Conservation (phyloP, 1,140 invertebrate species). For the Dolichoris vasculosae region DNA sequence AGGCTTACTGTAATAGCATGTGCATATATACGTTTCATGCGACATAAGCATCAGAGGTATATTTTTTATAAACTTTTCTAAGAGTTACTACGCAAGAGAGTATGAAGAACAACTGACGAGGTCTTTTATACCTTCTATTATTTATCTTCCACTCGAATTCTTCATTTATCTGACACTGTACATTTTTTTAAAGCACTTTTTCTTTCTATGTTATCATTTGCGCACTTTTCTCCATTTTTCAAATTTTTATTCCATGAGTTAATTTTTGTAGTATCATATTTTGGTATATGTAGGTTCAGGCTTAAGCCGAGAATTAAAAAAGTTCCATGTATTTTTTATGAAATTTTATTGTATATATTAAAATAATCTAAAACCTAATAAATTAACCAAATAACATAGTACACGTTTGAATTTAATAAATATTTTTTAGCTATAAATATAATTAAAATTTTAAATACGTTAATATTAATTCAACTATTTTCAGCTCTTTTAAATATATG, state of each 20-base stretch:
- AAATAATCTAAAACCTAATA: no score
- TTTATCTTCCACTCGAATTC: neutral
- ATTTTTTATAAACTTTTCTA: conserved; percentile 41
- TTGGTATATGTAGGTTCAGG: neutral
- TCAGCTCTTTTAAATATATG: no score
- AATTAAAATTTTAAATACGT: no score
- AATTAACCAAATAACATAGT: no score
- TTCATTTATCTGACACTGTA: conserved; percentile 42
- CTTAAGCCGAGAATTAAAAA: neutral
- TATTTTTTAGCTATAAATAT: no score
- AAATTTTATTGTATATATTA: neutral
- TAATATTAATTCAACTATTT: no score
- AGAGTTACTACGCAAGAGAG: conserved; percentile 52
- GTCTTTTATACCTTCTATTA: neutral
- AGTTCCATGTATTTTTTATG: neutral
- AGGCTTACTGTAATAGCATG: conserved; percentile 54
- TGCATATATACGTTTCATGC: neutral
- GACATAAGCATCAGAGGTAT: neutral
- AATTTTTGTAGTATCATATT: neutral
- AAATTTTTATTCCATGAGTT: neutral
- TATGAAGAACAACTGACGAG: conserved; percentile 27
- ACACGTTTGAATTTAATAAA: no score
- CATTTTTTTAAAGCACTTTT: conserved; percentile 49
- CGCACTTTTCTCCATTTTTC: conserved; percentile 18
- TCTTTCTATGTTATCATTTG: neutral